Evolutionary conservation across 2,113 vertebrate species (phyloP), one percentile per base, ranked within the genome.

Genomic region (Acrocephalus kingi): DNA sequence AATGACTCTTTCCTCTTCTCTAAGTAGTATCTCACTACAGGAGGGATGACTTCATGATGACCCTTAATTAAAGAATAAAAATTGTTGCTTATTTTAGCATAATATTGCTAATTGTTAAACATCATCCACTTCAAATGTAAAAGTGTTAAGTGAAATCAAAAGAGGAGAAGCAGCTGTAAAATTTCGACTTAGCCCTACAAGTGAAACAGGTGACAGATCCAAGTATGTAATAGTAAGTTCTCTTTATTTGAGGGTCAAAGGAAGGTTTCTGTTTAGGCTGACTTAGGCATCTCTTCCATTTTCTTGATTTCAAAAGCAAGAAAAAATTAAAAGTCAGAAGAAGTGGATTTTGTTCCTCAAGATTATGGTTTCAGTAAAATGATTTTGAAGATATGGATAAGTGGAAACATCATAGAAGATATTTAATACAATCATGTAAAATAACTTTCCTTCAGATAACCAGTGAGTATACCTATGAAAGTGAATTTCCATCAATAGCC

Each of bases 21-120:
- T 61, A 45, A 63, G 35, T 24, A n/a, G 16, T 59, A 37, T 31
- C 11, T 86, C n/a, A 37, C n/a, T 64, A 45, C 8, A 49, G n/a
- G 37, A 86, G 22, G 31, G 12, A 59, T 79, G 41, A 61, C 24
- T 92, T 94, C 20, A 61, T 35, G 33, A 35, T 86, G 58, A 84
- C 52, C 66, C 72, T 39, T 11, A 59, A 90, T 93, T 93, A 95
- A 82, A 83, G 58, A 69, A 48, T 27, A 58, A 90, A 87, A 94
- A 54, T 56, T 82, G 21, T 90, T 59, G 13, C 7, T 49, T 89
- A 43, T 86, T 76, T 96, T 83, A 93, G 46, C 49, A 35, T 72
- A 25, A 37, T 89, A 92, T 81, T 88, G 33, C 79, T 95, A 91
- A 81, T 84, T 86, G 63, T 93, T 96, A 51, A 79, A 67, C 39